Conservation (phyloP, 2,113 vertebrate species). For the Psilopsiagon aurifrons region DNA sequence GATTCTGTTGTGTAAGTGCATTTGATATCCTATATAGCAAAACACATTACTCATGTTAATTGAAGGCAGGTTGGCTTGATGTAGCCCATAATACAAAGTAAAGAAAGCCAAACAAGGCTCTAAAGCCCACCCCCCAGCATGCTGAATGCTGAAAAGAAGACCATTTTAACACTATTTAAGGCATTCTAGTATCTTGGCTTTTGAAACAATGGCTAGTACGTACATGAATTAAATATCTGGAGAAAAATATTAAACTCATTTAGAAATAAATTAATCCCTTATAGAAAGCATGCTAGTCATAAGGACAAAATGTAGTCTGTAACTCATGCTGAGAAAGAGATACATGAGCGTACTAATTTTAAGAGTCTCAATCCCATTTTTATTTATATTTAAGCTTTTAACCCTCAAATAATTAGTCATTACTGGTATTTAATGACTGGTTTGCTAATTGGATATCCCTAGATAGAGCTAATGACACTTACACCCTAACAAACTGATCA, state of each 20-base stretch:
- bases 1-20: not conserved
- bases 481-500: constrained; percentile 68
- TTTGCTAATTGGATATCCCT: constrained; percentile 74
- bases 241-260: constrained; percentile 29
- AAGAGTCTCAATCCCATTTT: constrained; percentile 66
- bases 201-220: constrained; percentile 25
- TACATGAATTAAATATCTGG: constrained; percentile 57
- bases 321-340: constrained; percentile 40
- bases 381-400: constrained; percentile 78
- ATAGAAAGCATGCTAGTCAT: constrained; percentile 42
- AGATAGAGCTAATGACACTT: constrained; percentile 67
- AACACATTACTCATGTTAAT: not conserved
- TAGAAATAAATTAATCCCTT: constrained; percentile 10
- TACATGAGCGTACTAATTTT: constrained; percentile 59
- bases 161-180: not conserved
- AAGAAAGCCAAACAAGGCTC: not conserved
- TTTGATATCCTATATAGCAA: not conserved
- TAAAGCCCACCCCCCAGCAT: not conserved
- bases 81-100: not conserved
- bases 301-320: constrained; percentile 21
- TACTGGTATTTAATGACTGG: constrained; percentile 72
- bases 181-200: not conserved
- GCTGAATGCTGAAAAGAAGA: not conserved
- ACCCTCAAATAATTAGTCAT: constrained; percentile 74
- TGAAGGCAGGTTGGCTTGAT: not conserved